phyloP scores from a whole-genome alignment of 1,140 invertebrate genomes.

The Drosophila carrolli region DNA sequence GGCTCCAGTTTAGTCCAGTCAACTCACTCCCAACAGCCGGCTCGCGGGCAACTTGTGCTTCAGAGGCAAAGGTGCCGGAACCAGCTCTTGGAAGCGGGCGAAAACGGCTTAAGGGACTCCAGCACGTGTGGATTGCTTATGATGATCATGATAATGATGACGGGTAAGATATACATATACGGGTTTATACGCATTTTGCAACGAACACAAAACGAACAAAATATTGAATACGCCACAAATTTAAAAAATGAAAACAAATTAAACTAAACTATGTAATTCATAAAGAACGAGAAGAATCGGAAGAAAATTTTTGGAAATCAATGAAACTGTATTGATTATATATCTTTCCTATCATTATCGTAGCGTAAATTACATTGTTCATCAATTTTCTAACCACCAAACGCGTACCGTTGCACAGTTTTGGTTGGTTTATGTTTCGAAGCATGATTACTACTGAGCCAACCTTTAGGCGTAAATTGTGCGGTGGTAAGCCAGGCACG shows the following conservation, averaged over 20 bases:
- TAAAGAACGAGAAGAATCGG: no score
- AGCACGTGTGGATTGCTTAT: conserved; percentile 16
- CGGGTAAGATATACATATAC: conserved; percentile 5
- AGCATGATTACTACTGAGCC: no score
- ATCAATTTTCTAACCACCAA: no score
- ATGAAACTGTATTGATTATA: no score
- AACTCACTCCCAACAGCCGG: conserved; percentile 23
- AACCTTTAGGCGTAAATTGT: no score
- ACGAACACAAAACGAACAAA: conserved; percentile 57
- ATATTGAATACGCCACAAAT: conserved; percentile 60
- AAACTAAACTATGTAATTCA: conserved; percentile 59
- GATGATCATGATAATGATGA: conserved; percentile 35
- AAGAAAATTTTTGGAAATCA: no score
- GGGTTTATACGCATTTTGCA: conserved; percentile 18
- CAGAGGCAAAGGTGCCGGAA: conserved; percentile 28
- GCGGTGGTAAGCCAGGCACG: no score
- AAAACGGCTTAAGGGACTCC: conserved; percentile 23
- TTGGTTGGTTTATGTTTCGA: no score
- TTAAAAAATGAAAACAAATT: conserved; percentile 76
- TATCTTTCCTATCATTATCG: no score
- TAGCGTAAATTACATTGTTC: no score
- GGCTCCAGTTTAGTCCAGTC: conserved; percentile 14
- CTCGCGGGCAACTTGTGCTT: conserved; percentile 25
- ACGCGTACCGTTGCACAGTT: no score
- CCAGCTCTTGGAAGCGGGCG: conserved; percentile 11